These are phyloP conservation scores for Solenopsis fugax DNA, from an alignment of 1,140 invertebrate genomes.

Conservation along the genomic window DNA sequence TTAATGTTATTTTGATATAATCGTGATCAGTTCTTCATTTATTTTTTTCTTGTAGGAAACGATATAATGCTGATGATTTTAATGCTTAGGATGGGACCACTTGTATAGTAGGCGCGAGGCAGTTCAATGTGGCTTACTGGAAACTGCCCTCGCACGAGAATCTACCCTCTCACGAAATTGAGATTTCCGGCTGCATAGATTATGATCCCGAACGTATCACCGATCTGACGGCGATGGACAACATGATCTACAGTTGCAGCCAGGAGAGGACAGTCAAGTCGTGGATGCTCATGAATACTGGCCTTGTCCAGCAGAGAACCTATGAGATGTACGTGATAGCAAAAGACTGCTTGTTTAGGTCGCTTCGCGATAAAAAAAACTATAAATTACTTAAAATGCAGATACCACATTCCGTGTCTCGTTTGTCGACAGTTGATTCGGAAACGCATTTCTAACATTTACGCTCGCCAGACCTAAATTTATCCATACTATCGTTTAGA, in stretches of 20 bases:
- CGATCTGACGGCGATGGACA: conserved; percentile 80
- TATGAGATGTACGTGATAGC: conserved; percentile 77
- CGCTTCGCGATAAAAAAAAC: conserved; percentile 44
- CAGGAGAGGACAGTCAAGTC: conserved; percentile 82
- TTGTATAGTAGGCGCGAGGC: conserved; percentile 83
- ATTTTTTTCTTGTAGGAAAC: neutral
- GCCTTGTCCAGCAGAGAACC: conserved; percentile 73
- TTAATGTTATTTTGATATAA: too few relatives aligned
- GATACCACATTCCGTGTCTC: neutral
- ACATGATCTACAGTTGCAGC: conserved; percentile 83
- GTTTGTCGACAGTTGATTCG: neutral
- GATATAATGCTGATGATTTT: conserved; percentile 22
- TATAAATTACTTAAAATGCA: neutral
- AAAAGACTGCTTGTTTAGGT: conserved; percentile 44
- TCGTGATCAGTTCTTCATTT: too few relatives aligned
- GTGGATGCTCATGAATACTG: conserved; percentile 77
- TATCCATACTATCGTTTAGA: neutral
- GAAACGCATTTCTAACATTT: conserved; percentile 35
- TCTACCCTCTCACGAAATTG: conserved; percentile 21
- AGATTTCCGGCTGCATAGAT: conserved; percentile 47
- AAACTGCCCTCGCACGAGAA: conserved; percentile 69
- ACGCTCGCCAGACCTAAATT: neutral
- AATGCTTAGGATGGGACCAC: conserved; percentile 76
- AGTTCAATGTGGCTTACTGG: conserved; percentile 80
- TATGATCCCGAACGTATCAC: conserved; percentile 84